Evolutionary conservation across 2,888 invertebrate genomes (phyloP), one percentile per base, ranked within the genome.

Genomic region (Herminia tarsipennalis): DNA sequence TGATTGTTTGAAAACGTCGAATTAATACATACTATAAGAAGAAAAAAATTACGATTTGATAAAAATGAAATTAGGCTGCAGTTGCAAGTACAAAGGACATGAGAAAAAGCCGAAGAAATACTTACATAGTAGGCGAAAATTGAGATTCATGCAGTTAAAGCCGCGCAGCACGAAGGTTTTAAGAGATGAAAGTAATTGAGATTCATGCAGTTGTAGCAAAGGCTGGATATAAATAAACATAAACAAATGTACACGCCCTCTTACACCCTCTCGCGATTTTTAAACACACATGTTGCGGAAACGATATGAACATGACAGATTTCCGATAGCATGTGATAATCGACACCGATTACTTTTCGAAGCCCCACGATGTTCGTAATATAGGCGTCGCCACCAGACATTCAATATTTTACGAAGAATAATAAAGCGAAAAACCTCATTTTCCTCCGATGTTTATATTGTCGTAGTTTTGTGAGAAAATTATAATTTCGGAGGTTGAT

Each of bases 261-360:
- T 72, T 44, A 38, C 46, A 45, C 44, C 53, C 70, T 73, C 69
- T 72, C 66, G 65, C 66, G 75, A 79, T 80, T 84, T 73, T 81
- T 77, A 77, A 84, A 80, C 89, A 87, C 89, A 87, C 66, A 88
- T 89, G 90, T 81, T 77, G 81, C 84, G 87, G 83, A 86, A 78
- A 73, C 69, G 76, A 73, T 64, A 61, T 74, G 68, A 60, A 59
- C 58, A 66, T 74, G 85, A 86, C 88, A 88, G 83, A 89, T 89
- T 89, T 88, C 89, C 89, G 86, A 90, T 88, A 88, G 80, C 83
- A 75, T 65, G 76, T 83, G 81, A 83, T 86, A 84, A 86, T 83
- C 81, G 83, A 73, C 78, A 75, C 73, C 83, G 86, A 86, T 88
- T 87, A 83, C 81, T 76, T 66, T 52, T 46, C 48, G 86, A 86